Evolutionary conservation across 1,140 invertebrate genomes (phyloP), one percentile per base, ranked within the genome.

Genomic region (Pemphigus obesinymphae): DNA sequence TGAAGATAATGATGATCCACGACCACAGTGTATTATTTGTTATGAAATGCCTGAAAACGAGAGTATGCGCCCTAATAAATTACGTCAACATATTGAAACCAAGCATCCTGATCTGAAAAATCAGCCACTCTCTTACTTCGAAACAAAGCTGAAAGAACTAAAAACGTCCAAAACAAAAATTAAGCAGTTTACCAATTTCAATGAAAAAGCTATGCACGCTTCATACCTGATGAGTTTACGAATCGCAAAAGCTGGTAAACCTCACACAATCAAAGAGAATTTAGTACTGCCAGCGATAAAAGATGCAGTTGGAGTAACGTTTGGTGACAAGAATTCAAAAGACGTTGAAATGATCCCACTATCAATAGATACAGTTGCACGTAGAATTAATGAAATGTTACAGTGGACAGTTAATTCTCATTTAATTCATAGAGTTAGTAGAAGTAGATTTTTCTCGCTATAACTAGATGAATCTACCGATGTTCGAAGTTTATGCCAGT

Each of bases 21-120:
- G 40, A 73, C 83, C 84, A 26, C 84, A 84, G 48, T 85, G 85
- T 82, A 83, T 85, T 11, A 82, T 85, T 82, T 84, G 82, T 76
- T 61, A 66, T 83, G 82, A 81, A 50, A 82, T 84, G 82, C 82
- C 85, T 82, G 84, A 43, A 81, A 81, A 81, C 50, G 76, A 81
- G 40, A 53, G n/a, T 55, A 58, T 81, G 53, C 26, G 84, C 34
- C 84, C 83, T 26, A 83, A 81, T 53, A 84, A 84, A 58, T 83
- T 85, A 66, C 48, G 82, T 84, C 82, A 78, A 50, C 83, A 85
- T 83, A 78, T 84, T 45, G 53, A 84, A 34, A 83, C 84, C 3
- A 73, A 73, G 70, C 83, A 85, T 85, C 61, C 61, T 66, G 63
- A 66, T 66, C 34, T 66, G 4, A 66, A 66, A n/a, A 34, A 66